These are phyloP conservation scores for Napeogenes sylphis DNA, from an alignment of 2,888 invertebrate genomes.

Conservation along the genomic window DNA sequence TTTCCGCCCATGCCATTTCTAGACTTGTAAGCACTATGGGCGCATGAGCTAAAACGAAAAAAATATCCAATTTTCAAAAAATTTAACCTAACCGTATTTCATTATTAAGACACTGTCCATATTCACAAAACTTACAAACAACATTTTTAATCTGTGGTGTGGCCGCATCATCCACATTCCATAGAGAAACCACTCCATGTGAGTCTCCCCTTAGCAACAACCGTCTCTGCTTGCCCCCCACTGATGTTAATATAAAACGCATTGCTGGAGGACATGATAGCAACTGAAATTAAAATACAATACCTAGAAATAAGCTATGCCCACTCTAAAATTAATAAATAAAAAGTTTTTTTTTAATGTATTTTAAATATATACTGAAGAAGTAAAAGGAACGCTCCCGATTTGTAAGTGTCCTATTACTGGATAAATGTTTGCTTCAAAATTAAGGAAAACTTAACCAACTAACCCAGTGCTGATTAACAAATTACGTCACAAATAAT, in stretches of 20 bases:
- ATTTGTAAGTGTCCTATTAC: no score
- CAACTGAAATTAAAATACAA: slow-evolving; percentile 71
- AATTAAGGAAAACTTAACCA: no score
- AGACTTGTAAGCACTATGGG: slow-evolving; percentile 90
- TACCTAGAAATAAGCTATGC: neutral
- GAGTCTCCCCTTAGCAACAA: slow-evolving; percentile 93
- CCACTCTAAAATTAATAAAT: neutral
- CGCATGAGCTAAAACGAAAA: slow-evolving; percentile 74
- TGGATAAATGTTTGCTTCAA: no score
- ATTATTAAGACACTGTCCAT: neutral
- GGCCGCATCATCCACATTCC: slow-evolving; percentile 92
- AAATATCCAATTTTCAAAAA: neutral
- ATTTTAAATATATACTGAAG: no score
- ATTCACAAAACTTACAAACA: slow-evolving; percentile 68
- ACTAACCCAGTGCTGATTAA: no score
- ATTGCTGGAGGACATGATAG: slow-evolving; percentile 95
- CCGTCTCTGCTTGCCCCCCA: slow-evolving; percentile 80
- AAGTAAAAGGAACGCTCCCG: no score
- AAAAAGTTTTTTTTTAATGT: no score
- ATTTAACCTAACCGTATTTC: neutral
- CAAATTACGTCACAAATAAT: no score
- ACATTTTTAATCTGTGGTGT: slow-evolving; percentile 68
- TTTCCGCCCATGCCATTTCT: slow-evolving; percentile 90
- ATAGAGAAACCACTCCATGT: slow-evolving; percentile 91
- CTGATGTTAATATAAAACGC: slow-evolving; percentile 83